A percentile compares a stretch with the other conserved stretches of the same genome.
Evolutionary conservation across 2,113 vertebrate genomes (phyloP).

Genomic region (Actinemys pallida): DNA sequence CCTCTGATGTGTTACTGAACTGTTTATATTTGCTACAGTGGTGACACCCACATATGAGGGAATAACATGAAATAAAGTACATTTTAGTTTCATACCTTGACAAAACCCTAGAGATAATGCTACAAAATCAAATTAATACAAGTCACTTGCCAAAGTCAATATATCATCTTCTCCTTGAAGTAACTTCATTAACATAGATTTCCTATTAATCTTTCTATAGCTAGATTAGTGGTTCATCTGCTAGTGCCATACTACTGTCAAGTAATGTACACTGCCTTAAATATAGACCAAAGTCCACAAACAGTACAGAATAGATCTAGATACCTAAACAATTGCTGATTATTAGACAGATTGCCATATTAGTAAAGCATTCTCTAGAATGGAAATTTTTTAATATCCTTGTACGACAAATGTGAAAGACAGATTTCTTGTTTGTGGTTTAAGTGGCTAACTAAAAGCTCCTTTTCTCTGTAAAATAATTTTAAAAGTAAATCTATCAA

Average conservation of each 20-base stretch:
- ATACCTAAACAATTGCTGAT: background rate
- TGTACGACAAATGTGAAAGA: background rate
- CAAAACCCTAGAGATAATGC: background rate
- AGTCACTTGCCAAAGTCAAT: accelerated
- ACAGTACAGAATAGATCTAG: background rate
- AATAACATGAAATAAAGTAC: background rate
- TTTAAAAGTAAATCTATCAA: background rate
- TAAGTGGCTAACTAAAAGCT: background rate
- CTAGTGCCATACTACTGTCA: background rate
- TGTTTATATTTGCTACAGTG: background rate
- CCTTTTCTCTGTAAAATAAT: background rate
- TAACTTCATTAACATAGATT: background rate
- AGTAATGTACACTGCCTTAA: background rate
- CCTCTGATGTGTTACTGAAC: background rate
- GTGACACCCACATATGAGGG: background rate
- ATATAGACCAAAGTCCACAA: background rate
- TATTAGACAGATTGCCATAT: background rate
- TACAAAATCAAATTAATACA: background rate
- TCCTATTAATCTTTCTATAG: background rate
- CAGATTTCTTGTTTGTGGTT: background rate
- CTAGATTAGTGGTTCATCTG: background rate
- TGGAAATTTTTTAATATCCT: background rate
- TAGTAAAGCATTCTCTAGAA: background rate
- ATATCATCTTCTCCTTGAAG: accelerated
- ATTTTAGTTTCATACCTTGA: background rate